A percentile compares a stretch with the other conserved stretches of the same genome.
phyloP scores from a whole-genome alignment of 1,140 invertebrate species.

The Periplaneta americana region DNA sequence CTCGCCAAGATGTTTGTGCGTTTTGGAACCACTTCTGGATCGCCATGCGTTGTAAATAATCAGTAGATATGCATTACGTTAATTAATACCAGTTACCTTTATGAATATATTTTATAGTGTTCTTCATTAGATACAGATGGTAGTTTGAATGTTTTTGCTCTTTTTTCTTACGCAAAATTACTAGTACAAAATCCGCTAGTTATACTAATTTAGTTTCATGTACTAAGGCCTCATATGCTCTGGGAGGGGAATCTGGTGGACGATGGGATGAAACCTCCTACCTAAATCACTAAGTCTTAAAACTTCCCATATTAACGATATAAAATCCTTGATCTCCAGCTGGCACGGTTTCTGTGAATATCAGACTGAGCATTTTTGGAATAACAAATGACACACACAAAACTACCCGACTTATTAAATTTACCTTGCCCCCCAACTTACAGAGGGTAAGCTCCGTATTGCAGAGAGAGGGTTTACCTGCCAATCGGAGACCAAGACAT shows the following conservation, averaged over 20 bases:
- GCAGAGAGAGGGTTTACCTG: background rate
- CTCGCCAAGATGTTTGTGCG: background rate
- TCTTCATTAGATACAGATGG: background rate
- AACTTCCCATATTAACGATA: background rate
- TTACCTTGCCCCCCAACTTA: background rate
- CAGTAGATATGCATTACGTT: background rate
- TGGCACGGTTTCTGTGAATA: too few species aligned
- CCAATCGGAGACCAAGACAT: background rate
- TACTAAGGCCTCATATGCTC: background rate
- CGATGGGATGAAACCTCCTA: background rate
- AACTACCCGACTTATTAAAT: too few species aligned
- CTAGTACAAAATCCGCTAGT: background rate
- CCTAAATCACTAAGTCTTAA: background rate
- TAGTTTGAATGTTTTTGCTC: background rate
- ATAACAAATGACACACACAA: too few species aligned
- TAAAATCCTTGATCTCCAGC: background rate
- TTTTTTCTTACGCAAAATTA: background rate
- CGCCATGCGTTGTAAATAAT: background rate
- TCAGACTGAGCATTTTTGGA: too few species aligned
- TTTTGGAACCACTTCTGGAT: background rate
- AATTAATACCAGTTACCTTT: background rate
- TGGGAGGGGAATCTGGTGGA: background rate
- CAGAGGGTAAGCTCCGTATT: background rate
- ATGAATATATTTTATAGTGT: background rate
- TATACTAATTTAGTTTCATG: background rate